phyloP scores from a whole-genome alignment of 2,888 invertebrate genomes.

The Nemoura dubitans region DNA sequence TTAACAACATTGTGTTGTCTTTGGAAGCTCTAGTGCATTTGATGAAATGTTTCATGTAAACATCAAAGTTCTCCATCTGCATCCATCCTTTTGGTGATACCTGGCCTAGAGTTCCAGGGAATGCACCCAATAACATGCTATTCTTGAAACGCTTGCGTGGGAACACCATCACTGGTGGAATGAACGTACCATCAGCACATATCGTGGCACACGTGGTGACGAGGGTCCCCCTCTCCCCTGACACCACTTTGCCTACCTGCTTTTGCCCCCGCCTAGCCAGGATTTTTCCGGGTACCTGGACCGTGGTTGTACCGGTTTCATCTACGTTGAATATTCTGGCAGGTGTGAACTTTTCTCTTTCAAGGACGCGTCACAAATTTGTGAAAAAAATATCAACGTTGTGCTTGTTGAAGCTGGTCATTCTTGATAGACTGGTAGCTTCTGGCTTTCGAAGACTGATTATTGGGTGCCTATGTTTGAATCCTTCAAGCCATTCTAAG shows the following conservation, averaged over 20 bases:
- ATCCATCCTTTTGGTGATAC: neutral
- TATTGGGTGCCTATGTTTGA: too few species aligned
- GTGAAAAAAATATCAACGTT: too few species aligned
- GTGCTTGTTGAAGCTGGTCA: neutral
- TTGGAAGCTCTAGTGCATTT: too few species aligned
- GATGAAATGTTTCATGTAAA: neutral
- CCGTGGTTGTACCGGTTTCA: neutral
- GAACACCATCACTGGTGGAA: neutral
- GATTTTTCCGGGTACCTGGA: neutral
- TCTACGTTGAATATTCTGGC: neutral
- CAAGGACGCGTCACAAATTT: too few species aligned
- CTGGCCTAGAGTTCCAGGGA: neutral
- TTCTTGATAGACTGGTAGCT: neutral
- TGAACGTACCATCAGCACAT: neutral
- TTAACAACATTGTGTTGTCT: too few species aligned
- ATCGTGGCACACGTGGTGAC: neutral
- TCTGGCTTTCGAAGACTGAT: neutral
- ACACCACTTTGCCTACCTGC: neutral
- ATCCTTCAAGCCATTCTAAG: too few species aligned
- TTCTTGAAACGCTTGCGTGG: neutral
- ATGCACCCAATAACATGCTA: neutral
- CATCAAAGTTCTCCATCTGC: neutral
- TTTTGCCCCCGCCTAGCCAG: neutral
- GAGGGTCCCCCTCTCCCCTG: neutral
- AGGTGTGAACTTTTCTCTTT: neutral